A percentile compares a stretch with the other conserved stretches of the same genome.
phyloP scores from a whole-genome alignment of 2,888 invertebrate genomes.

The Erynnis tages region DNA sequence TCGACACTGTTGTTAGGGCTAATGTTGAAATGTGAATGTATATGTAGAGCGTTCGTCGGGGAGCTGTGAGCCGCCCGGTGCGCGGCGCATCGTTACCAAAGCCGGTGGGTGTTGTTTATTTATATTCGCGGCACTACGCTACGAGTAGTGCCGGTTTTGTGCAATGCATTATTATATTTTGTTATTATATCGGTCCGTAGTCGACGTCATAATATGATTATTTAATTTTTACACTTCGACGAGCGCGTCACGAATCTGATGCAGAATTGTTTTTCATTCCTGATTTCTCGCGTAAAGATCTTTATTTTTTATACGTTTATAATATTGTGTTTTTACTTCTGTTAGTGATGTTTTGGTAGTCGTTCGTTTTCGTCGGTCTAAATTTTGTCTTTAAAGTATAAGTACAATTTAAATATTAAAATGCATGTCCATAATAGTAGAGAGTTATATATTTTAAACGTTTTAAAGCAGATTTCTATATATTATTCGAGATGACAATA shows the following conservation, averaged over 20 bases:
- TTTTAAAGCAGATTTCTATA: slow-evolving; percentile 76
- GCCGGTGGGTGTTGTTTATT: slow-evolving; percentile 41
- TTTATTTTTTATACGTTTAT: slow-evolving; percentile 79
- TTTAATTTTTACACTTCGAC: slow-evolving; percentile 36
- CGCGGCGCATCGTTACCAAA: slow-evolving; percentile 53
- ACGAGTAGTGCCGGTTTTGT: slow-evolving; percentile 33
- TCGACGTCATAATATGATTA: slow-evolving; percentile 30
- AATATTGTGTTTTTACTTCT: slow-evolving; percentile 49
- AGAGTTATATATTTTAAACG: slow-evolving; percentile 69
- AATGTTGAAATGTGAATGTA: slow-evolving; percentile 22
- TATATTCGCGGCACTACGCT: slow-evolving; percentile 34
- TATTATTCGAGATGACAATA: slow-evolving; percentile 75
- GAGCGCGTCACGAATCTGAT: slow-evolving; percentile 41
- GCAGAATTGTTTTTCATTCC: slow-evolving; percentile 67
- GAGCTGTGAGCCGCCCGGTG: slow-evolving; percentile 23
- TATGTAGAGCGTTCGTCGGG: slow-evolving; percentile 29
- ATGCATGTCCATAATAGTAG: slow-evolving; percentile 72
- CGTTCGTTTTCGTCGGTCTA: slow-evolving; percentile 66
- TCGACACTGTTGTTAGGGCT: slow-evolving; percentile 30
- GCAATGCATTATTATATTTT: slow-evolving; percentile 36
- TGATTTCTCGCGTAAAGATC: slow-evolving; percentile 72
- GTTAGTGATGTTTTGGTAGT: slow-evolving; percentile 54
- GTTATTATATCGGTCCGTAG: slow-evolving; percentile 29
- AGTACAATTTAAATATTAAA: slow-evolving; percentile 72
- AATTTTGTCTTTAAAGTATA: slow-evolving; percentile 65